phyloP scores from a whole-genome alignment of 2,113 vertebrate genomes.

The Dasyornis broadbenti region DNA sequence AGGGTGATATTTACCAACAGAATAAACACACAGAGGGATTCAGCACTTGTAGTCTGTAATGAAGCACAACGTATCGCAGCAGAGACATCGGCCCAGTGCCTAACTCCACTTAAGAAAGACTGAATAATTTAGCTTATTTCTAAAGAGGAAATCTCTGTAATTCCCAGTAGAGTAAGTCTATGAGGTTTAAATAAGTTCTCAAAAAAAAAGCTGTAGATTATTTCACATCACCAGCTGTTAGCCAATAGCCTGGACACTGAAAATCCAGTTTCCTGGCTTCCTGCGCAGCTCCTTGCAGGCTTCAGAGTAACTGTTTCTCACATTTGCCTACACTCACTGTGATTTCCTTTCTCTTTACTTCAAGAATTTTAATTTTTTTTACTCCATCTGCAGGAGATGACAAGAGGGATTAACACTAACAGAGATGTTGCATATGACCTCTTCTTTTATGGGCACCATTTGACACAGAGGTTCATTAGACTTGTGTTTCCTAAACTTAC shows the following conservation, averaged over 20 bases:
- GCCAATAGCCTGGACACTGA: neutral
- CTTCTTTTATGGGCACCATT: neutral
- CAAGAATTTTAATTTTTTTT: neutral
- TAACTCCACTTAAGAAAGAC: neutral
- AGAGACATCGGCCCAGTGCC: neutral
- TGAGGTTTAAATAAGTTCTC: neutral
- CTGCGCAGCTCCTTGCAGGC: neutral
- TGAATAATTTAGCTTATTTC: neutral
- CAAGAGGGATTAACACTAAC: neutral
- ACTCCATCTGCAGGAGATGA: neutral
- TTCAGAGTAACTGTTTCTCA: neutral
- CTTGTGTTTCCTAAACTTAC: slow-evolving; percentile 12
- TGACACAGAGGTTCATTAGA: slow-evolving; percentile 1
- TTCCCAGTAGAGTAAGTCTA: neutral
- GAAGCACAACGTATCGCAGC: neutral
- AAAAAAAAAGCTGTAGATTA: neutral
- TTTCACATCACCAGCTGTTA: neutral
- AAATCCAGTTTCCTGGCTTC: neutral
- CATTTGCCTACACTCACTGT: neutral
- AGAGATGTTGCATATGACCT: neutral
- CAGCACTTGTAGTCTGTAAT: neutral
- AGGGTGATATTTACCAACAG: neutral
- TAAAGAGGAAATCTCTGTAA: neutral
- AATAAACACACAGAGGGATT: neutral
- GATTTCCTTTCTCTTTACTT: neutral